Base-by-base conservation (phyloP, 2,113 vertebrate genomes). In the Megaceryle maxima region DNA sequence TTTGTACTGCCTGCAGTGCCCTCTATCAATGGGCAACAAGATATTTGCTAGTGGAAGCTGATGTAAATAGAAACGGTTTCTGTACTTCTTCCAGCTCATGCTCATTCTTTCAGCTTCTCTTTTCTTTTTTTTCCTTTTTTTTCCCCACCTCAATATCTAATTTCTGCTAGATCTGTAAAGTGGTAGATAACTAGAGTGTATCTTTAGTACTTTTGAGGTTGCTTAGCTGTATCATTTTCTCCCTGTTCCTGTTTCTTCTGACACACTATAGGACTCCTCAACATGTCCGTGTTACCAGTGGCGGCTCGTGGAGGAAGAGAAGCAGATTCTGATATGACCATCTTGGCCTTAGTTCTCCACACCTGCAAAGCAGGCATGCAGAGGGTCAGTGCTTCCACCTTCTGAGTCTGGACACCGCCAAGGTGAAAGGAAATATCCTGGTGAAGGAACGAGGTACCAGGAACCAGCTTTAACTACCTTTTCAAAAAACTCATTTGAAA, bases 211-310 rank as follows among this genome's bases (percentile, higher is more conserved):
- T 63, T 90, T 41, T 31, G 46, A 82, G 10, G 29, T 46, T 87
- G n/a, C 13, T 16, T 9, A 78, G 7, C 10, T 67, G 63, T 26
- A 43, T 22, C 16, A 11, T 43, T 79, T 91, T 80, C 20, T 57
- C 24, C 3, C 7, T 5, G 8, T 74, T 94, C n/a, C 43, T 60
- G 2, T 72, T 89, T 72, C 57, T 60, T 50, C 33, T 48, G 20
- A 31, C 21, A 60, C 6, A n/a, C 39, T 1, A 11, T 6, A 70
- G 46, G 33, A 48, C 26, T 51, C 19, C 31, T 39, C 43, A 48
- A 21, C 0, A 0, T 37, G 29, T 68, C 53, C 1, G 1, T 41
- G 1, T 78, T 87, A 59, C 51, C 24, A 17, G 9, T 46, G 35
- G 35, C 89, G 16, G 21, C 35, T 66, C 13, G 12, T 24, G 18